Conservation (phyloP, 1,140 invertebrate species). For the Oscheius sp. region DNA sequence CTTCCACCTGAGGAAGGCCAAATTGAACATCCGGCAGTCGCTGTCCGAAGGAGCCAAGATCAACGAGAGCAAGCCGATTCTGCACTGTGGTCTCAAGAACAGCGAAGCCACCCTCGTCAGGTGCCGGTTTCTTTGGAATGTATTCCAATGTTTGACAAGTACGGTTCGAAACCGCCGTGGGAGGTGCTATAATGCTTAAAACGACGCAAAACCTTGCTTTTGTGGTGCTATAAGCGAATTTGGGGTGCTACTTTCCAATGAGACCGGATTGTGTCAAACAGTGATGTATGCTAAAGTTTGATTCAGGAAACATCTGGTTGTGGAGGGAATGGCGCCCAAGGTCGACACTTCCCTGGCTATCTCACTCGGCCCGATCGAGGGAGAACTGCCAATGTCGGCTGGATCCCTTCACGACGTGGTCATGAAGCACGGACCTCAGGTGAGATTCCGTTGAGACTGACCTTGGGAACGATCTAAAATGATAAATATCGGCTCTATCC, state of each 20-base stretch:
- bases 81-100: neutral
- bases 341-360: conserved; percentile 13
- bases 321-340: neutral
- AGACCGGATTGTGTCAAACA: too few species aligned
- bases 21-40: conserved; percentile 8
- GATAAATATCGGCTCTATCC: too few species aligned
- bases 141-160: neutral
- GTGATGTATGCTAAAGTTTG: neutral
- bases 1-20: conserved; percentile 1
- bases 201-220: neutral
- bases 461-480: too few species aligned
- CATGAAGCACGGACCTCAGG: conserved; percentile 36
- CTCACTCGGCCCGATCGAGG: conserved; percentile 45
- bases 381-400: conserved; percentile 56
- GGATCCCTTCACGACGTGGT: conserved; percentile 54
- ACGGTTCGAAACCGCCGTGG: too few species aligned
- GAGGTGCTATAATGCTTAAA: neutral
- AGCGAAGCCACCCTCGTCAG: neutral
- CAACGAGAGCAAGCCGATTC: conserved; percentile 11
- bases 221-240: neutral
- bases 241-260: too few species aligned
- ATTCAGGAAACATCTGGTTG: conserved; percentile 14
- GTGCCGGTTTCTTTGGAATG: neutral
- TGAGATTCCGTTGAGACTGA: neutral
- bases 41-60: neutral